These are phyloP conservation scores for Proteles cristata DNA, from an alignment of 2,113 vertebrate genomes.

Conservation along the genomic window DNA sequence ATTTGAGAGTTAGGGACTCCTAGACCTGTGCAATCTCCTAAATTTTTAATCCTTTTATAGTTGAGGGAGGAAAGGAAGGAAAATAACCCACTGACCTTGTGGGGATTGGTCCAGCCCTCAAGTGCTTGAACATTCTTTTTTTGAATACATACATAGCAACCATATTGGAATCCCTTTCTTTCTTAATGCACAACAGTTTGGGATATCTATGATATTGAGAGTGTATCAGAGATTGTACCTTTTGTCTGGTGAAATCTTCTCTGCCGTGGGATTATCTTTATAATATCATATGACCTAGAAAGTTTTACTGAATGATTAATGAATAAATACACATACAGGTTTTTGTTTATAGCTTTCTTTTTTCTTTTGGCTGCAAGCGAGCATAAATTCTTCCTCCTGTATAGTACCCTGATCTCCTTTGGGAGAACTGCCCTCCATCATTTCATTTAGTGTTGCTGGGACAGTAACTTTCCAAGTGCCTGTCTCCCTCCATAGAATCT, in stretches of 20 bases:
- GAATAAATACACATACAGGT: neutral
- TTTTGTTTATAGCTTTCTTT: neutral
- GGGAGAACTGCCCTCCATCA: neutral
- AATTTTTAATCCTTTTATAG: neutral
- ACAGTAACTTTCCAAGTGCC: neutral
- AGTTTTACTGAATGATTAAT: neutral
- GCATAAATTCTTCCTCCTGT: neutral
- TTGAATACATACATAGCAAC: neutral
- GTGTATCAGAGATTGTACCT: neutral
- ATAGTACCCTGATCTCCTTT: neutral
- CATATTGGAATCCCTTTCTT: neutral
- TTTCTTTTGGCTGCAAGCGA: slow-evolving; percentile 1
- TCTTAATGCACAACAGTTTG: neutral
- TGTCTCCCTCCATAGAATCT: neutral
- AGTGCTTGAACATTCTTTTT: neutral
- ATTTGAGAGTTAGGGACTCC: neutral
- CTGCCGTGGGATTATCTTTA: neutral
- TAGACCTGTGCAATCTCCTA: neutral
- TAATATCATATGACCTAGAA: neutral
- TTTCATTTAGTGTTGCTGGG: neutral
- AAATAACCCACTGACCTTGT: neutral
- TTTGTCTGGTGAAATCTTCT: neutral
- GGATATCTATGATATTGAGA: neutral
- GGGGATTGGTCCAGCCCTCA: neutral
- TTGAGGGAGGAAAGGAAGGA: neutral